phyloP scores from a whole-genome alignment of 2,888 invertebrate species.

The Priocnemis perturbator region DNA sequence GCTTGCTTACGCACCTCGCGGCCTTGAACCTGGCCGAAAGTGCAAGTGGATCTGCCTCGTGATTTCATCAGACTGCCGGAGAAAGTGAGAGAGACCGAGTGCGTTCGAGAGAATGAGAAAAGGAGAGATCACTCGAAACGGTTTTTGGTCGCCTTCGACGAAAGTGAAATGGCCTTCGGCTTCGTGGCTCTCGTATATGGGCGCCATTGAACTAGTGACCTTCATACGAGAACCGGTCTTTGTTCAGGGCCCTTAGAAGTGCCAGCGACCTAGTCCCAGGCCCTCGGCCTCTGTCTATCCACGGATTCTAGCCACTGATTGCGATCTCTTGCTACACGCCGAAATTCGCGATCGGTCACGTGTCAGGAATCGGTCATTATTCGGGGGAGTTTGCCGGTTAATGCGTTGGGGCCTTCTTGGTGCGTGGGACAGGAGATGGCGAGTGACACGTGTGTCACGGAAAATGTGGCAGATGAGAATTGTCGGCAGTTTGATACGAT shows the following conservation, averaged over 20 bases:
- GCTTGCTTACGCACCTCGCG: constrained; percentile 9
- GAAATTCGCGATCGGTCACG: no score
- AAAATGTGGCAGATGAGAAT: no score
- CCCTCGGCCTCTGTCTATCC: constrained; percentile 45
- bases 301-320: constrained; percentile 48
- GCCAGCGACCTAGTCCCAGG: constrained; percentile 55
- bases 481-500: no score
- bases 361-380: no score
- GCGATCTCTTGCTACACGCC: no score
- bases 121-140: constrained; percentile 45
- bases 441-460: no score
- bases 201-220: constrained; percentile 73
- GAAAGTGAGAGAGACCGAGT: constrained; percentile 29
- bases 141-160: constrained; percentile 57
- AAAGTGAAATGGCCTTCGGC: constrained; percentile 60
- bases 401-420: no score
- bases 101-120: constrained; percentile 1
- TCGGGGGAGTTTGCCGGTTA: no score
- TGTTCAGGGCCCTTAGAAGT: constrained; percentile 58
- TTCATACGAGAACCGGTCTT: constrained; percentile 74
- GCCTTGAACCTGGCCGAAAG: constrained; percentile 56
- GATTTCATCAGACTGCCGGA: constrained; percentile 25
- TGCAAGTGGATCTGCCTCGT: constrained; percentile 55
- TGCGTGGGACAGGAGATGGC: no score
- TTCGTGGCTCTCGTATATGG: constrained; percentile 40